These are phyloP conservation scores for Asobara japonica DNA, from an alignment of 1,140 invertebrate genomes.

Conservation along the genomic window DNA sequence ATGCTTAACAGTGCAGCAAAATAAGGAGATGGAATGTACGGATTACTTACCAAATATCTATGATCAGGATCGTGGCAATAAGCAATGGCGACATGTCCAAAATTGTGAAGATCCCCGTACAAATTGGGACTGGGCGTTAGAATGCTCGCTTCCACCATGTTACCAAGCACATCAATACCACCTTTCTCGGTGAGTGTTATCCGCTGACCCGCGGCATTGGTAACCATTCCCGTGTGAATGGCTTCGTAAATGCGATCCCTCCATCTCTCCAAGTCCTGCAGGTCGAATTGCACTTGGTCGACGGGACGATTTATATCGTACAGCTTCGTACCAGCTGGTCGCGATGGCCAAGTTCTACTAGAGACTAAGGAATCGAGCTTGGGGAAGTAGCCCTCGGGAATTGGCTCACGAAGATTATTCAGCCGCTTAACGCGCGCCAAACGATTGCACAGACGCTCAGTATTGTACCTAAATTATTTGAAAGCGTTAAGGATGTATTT, in stretches of 20 bases:
- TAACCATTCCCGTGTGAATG: constrained; percentile 74
- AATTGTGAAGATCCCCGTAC: constrained; percentile 82
- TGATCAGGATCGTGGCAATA: constrained; percentile 79
- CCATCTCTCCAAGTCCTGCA: constrained; percentile 79
- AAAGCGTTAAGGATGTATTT: too few species aligned
- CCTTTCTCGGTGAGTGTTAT: constrained; percentile 71
- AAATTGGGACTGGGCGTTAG: constrained; percentile 74
- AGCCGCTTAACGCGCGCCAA: constrained; percentile 70
- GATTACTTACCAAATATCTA: constrained; percentile 73
- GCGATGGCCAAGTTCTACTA: constrained; percentile 72
- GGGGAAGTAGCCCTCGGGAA: constrained; percentile 77
- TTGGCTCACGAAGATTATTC: constrained; percentile 71
- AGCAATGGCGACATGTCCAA: constrained; percentile 75
- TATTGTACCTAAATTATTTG: constrained; percentile 72
- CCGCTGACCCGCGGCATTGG: constrained; percentile 64
- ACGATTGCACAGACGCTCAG: constrained; percentile 74
- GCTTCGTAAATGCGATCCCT: constrained; percentile 79
- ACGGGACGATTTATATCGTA: constrained; percentile 74
- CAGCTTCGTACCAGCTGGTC: constrained; percentile 70
- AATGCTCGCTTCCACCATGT: constrained; percentile 79
- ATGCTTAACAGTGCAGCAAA: too few species aligned
- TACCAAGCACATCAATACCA: constrained; percentile 84
- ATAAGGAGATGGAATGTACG: too few species aligned
- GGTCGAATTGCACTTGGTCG: constrained; percentile 74
- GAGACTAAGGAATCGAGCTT: constrained; percentile 76